phyloP scores from a whole-genome alignment of 2,888 invertebrate species.

The Dendrolimus pini region DNA sequence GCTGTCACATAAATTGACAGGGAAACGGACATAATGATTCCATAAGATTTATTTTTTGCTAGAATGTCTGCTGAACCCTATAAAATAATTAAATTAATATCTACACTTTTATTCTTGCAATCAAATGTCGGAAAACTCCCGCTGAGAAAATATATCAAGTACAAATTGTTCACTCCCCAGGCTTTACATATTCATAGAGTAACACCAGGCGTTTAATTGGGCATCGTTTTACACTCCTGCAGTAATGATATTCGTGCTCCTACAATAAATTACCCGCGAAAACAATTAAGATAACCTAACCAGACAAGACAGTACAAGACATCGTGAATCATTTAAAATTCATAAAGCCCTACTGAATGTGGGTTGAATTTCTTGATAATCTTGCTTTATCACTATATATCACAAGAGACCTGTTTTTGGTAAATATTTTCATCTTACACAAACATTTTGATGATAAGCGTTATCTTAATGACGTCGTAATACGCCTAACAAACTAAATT shows the following conservation, averaged over 20 bases:
- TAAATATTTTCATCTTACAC: constrained; percentile 45
- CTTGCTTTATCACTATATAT: constrained; percentile 42
- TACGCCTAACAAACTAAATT: constrained; percentile 15
- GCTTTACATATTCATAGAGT: no score
- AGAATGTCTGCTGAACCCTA: no score
- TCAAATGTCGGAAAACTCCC: no score
- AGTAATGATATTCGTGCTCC: constrained; percentile 16
- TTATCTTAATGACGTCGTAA: constrained; percentile 57
- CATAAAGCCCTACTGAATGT: constrained; percentile 58
- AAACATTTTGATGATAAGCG: constrained; percentile 48
- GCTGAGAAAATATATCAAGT: no score
- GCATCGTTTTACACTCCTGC: constrained; percentile 19
- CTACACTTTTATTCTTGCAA: no score
- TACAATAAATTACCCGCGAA: constrained; percentile 30
- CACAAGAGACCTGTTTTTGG: constrained; percentile 32
- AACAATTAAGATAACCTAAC: constrained; percentile 51
- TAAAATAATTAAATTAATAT: no score
- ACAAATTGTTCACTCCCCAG: no score
- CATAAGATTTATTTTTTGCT: no score
- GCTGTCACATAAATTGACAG: no score
- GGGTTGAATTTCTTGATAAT: constrained; percentile 45
- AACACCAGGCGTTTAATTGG: no score
- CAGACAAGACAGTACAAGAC: constrained; percentile 29
- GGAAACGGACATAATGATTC: no score
- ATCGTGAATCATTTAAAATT: constrained; percentile 43